Evolutionary conservation across 2,113 vertebrate genomes (phyloP).

Genomic region (Glaucomys volans): DNA sequence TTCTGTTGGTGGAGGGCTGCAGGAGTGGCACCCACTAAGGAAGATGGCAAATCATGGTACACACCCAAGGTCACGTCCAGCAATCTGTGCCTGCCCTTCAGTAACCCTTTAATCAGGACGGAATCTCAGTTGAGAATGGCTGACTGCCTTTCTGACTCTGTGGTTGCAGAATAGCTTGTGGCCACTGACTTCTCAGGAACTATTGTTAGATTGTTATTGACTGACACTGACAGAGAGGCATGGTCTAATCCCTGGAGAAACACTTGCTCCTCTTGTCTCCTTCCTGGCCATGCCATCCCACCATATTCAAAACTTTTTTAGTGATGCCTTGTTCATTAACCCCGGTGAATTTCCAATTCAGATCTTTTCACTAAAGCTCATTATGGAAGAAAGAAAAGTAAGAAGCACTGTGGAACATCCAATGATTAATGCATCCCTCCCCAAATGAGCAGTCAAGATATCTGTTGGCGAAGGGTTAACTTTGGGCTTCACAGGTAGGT

Average conservation of each 20-base stretch:
- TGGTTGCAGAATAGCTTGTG: neutral
- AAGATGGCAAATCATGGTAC: neutral
- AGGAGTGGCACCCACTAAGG: too few species aligned
- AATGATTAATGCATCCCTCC: neutral
- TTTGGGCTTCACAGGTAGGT: neutral
- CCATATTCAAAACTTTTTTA: neutral
- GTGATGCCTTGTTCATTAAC: neutral
- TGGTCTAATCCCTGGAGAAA: neutral
- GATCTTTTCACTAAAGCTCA: neutral
- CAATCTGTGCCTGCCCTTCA: neutral
- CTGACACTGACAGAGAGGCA: too few species aligned
- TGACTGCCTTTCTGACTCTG: neutral
- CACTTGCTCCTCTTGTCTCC: too few species aligned
- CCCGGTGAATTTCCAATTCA: neutral
- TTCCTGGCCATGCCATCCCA: neutral
- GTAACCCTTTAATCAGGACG: too few species aligned
- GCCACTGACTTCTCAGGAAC: neutral
- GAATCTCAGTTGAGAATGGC: neutral
- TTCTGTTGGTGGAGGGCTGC: neutral
- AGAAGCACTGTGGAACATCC: neutral
- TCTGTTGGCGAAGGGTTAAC: neutral
- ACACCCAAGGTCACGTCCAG: fast-evolving
- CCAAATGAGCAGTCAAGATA: neutral
- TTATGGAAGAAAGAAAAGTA: neutral
- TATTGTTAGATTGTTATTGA: neutral